Percentiles rank a stretch among this genome's conserved stretches.
These are phyloP conservation scores for Nycticryphes semicollaris DNA, from an alignment of 2,113 vertebrate species.

Conservation along the genomic window DNA sequence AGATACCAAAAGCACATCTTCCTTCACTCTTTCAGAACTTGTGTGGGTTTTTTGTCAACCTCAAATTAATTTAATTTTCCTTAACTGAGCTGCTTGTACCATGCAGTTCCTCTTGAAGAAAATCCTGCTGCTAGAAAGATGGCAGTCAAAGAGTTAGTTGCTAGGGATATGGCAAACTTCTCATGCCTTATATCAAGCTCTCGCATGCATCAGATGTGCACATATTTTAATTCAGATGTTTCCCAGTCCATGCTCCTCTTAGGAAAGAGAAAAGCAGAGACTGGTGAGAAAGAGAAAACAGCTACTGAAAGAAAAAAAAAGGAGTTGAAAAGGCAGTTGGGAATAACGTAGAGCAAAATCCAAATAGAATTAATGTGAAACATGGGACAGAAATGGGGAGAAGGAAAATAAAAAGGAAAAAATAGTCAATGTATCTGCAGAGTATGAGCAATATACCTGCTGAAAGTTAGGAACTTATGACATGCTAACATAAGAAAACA, in stretches of 20 bases:
- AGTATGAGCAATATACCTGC: neutral
- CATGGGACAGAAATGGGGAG: neutral
- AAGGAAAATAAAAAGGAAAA: neutral
- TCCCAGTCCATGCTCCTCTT: neutral
- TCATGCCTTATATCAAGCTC: neutral
- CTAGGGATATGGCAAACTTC: neutral
- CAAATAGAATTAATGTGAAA: neutral
- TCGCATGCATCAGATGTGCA: neutral
- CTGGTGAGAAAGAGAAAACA: neutral
- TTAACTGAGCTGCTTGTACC: neutral
- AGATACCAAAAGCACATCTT: conserved; percentile 12
- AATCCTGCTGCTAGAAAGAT: neutral
- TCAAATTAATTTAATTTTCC: conserved; percentile 26
- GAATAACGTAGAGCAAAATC: neutral
- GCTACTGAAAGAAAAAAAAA: neutral
- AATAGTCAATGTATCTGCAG: neutral
- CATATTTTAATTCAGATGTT: neutral
- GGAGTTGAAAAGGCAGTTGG: neutral
- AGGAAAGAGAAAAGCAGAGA: neutral
- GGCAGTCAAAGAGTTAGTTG: neutral
- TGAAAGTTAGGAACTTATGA: neutral
- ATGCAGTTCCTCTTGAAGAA: neutral
- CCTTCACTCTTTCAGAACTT: conserved; percentile 33
- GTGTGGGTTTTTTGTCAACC: conserved; percentile 14
- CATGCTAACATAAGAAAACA: neutral